Base-by-base conservation (phyloP, 2,888 invertebrate genomes). In the Stramonita haemastoma region DNA sequence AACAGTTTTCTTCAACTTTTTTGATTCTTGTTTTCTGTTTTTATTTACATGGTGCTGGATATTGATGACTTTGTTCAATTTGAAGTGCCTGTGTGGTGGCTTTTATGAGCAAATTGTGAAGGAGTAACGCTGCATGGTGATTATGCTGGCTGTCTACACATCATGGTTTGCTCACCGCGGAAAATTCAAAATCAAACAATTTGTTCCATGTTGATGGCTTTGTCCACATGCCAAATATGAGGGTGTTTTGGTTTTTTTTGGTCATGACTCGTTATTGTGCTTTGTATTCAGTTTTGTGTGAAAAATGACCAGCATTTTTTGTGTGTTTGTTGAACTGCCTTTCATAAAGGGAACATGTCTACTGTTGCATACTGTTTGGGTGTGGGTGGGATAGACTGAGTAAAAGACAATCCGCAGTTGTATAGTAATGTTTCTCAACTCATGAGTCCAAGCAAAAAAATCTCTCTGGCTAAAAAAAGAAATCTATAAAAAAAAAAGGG, bases 41-140 rank as follows among this genome's bases (percentile, higher is more conserved):
- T 79, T 32, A 79, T 79, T 79, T 79, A 79, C 77, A 79, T 79
- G 77, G 77, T 79, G 77, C 77, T 79, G 77, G 34, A 79, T 79
- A 73, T 73, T 73, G 29, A 79, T 32, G 8, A 32, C 32, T 79
- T 32, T 79, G 77, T 79, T 79, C 77, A 79, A 32, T 79, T 26
- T 79, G 77, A 77, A 79, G 77, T 79, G 77, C 77, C 77, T 79
- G 77, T 11, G 29, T 34, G 29, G 32, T 26, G 29, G 77, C 32
- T 79, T 79, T 73, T 8, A 22, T n/a, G n/a, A 73, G n/a, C 73
- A 73, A n/a, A n/a, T 73, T 60, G 60, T 22, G 22, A 60, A 60
- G 60, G 22, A 60, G 15, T 60, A 60, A 60, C 2, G 22, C 1
- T 73, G 73, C n/a, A n/a, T 73, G 73, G 73, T 73, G 73, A 13